Conservation (phyloP, 2,113 vertebrate genomes). For the Isichthys henryi region DNA sequence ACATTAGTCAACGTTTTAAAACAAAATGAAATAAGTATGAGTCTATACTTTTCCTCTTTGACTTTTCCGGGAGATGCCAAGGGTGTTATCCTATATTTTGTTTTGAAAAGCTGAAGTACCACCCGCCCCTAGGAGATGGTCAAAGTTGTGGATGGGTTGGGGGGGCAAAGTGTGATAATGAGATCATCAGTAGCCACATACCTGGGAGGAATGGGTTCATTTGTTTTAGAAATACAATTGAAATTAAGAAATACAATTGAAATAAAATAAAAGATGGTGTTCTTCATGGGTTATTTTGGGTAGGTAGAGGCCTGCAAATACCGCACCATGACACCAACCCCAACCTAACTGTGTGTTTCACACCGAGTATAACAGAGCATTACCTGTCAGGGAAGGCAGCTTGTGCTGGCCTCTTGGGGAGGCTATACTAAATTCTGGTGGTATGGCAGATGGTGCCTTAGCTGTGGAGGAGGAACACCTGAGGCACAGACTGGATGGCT, state of each 20-base stretch:
- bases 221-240: not conserved
- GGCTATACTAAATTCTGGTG: not conserved
- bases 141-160: too few relatives aligned
- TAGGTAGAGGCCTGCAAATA: too few relatives aligned
- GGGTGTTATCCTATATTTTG: too few relatives aligned
- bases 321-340: not conserved
- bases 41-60: too few relatives aligned
- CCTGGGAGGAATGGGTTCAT: not conserved
- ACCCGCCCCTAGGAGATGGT: too few relatives aligned
- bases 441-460: not conserved
- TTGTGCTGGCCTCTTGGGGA: not conserved
- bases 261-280: not conserved
- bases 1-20: too few relatives aligned
- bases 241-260: not conserved
- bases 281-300: not conserved
- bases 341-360: not conserved
- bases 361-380: not conserved
- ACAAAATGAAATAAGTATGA: too few relatives aligned
- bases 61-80: too few relatives aligned
- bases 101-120: too few relatives aligned
- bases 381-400: not conserved
- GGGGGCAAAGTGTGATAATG: not conserved
- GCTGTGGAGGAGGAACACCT: not conserved
- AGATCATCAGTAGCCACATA: not conserved
- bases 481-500: not conserved